These are phyloP conservation scores for Cyphomyrmex costatus DNA, from an alignment of 1,140 invertebrate species.

Conservation along the genomic window DNA sequence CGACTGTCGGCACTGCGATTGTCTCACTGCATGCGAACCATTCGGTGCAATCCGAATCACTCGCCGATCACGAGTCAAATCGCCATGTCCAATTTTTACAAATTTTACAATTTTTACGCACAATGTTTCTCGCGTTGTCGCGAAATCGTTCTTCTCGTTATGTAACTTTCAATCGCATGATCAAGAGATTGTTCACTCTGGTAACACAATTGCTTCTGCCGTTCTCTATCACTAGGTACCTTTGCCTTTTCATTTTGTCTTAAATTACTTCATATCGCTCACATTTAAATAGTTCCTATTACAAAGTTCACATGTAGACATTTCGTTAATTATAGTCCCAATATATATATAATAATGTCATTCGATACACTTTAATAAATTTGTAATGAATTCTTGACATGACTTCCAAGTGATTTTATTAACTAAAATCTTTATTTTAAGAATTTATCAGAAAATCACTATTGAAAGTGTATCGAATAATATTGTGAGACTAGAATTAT, in stretches of 20 bases:
- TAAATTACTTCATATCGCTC: neutral
- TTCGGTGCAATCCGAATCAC: neutral
- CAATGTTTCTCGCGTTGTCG: neutral
- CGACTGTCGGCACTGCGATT: slow-evolving; percentile 46
- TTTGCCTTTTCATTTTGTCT: neutral
- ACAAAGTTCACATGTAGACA: neutral
- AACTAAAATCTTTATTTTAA: too few relatives aligned
- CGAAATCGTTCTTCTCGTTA: neutral
- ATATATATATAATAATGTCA: too few relatives aligned
- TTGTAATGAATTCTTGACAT: too few relatives aligned
- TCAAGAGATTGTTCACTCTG: slow-evolving; percentile 17
- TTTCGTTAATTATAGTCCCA: neutral
- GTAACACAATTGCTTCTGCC: slow-evolving; percentile 53
- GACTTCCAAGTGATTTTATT: too few relatives aligned
- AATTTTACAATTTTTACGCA: too few relatives aligned
- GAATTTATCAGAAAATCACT: too few relatives aligned
- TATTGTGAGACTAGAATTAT: too few relatives aligned
- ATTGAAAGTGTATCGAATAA: too few relatives aligned
- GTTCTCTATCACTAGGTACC: neutral
- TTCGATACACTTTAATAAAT: too few relatives aligned
- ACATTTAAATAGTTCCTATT: neutral
- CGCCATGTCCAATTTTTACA: neutral
- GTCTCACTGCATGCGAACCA: slow-evolving; percentile 15
- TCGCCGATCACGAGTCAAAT: neutral
- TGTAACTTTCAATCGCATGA: neutral